phyloP scores from a whole-genome alignment of 2,888 invertebrate genomes.

The Lasius platythorax region DNA sequence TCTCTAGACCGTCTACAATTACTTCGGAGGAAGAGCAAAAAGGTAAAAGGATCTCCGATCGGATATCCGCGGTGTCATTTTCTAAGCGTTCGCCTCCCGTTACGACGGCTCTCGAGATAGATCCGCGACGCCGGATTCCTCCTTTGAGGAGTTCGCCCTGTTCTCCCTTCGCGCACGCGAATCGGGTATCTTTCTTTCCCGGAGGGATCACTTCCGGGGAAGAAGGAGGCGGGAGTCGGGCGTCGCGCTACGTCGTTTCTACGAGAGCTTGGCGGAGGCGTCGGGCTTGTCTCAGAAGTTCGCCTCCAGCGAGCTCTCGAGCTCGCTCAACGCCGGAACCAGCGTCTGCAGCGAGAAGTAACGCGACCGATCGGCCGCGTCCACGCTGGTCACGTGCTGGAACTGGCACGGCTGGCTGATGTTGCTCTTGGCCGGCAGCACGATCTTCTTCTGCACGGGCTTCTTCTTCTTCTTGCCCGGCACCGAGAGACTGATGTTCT shows the following conservation, averaged over 20 bases:
- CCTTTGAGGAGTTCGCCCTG: background rate
- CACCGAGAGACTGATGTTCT: slow-evolving; percentile 91
- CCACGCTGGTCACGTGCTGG: slow-evolving; percentile 93
- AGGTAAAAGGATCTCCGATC: slow-evolving; percentile 33
- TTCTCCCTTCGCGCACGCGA: slow-evolving; percentile 7
- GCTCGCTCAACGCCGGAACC: slow-evolving; percentile 85
- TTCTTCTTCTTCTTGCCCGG: slow-evolving; percentile 89
- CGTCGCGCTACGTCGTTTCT: slow-evolving; percentile 48
- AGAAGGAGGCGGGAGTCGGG: slow-evolving; percentile 33
- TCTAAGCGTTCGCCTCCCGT: slow-evolving; percentile 2
- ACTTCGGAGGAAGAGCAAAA: slow-evolving; percentile 42
- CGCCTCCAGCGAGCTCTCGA: slow-evolving; percentile 77
- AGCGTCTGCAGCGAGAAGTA: slow-evolving; percentile 91
- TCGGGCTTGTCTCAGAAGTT: slow-evolving; percentile 74
- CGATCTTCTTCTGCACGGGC: slow-evolving; percentile 87
- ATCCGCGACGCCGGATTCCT: slow-evolving; percentile 1
- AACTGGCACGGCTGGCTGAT: slow-evolving; percentile 95
- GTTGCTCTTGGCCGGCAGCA: slow-evolving; percentile 92
- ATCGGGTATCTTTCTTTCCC: background rate
- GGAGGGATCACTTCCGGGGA: slow-evolving; percentile 26
- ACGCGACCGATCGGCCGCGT: slow-evolving; percentile 89
- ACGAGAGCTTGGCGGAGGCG: slow-evolving; percentile 43
- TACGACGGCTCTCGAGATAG: background rate
- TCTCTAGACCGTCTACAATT: slow-evolving; percentile 15
- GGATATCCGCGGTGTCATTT: slow-evolving; percentile 17